Evolutionary conservation across 2,113 vertebrate genomes (phyloP).

Genomic region (Tautogolabrus adspersus): DNA sequence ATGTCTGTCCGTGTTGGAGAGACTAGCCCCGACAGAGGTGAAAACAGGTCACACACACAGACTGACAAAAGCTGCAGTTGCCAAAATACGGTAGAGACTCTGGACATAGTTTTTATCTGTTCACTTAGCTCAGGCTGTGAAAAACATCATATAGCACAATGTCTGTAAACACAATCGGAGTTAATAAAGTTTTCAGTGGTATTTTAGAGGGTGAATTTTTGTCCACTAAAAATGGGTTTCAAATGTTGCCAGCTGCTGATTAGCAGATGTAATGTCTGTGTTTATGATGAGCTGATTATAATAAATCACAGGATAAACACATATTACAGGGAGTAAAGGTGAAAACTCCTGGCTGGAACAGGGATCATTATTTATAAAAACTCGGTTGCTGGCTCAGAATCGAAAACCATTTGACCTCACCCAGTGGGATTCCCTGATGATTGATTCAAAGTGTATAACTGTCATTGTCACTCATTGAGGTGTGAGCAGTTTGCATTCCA

Average conservation of each 20-base stretch:
- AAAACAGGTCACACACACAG: too few species aligned
- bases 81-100: too few species aligned
- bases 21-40: too few species aligned
- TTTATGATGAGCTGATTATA: neutral
- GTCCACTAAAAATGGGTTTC: neutral
- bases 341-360: conserved; percentile 16
- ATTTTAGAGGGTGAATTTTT: too few species aligned
- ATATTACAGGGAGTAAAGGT: conserved; percentile 37
- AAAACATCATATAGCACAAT: too few species aligned
- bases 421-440: conserved; percentile 24
- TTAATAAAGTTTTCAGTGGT: too few species aligned
- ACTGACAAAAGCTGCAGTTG: too few species aligned
- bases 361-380: conserved; percentile 28
- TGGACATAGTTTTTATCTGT: too few species aligned
- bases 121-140: too few species aligned
- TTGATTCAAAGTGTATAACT: conserved; percentile 17
- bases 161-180: too few species aligned
- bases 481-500: too few species aligned
- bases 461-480: conserved; percentile 8
- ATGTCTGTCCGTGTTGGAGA: too few species aligned
- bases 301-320: conserved; percentile 14
- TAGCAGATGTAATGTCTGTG: neutral
- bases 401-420: conserved; percentile 35
- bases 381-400: conserved; percentile 29
- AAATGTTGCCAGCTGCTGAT: conserved; percentile 22